Evolutionary conservation across 2,888 invertebrate species (phyloP), one percentile per base, ranked within the genome.

Genomic region (Griposia aprilina): DNA sequence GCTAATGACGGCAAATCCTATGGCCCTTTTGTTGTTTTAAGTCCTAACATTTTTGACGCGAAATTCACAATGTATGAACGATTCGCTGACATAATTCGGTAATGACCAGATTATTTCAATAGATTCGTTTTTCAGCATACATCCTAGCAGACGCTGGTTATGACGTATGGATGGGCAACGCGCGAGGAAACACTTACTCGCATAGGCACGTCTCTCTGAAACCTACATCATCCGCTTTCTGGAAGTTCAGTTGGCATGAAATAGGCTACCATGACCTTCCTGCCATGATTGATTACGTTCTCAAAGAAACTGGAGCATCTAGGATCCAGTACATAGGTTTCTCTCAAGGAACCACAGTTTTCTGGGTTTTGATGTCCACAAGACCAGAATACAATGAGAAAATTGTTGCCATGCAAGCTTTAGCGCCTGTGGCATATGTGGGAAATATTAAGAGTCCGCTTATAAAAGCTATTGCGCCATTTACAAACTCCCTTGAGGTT

Each of bases 141-240:
- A 97, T 97, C 90, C 96, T 98, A 84, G 97, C 98, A 0, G 98
- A 98, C 85, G 94, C 96, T 26, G 98, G 98, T 20, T 98, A 98
- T 90, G 98, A 98, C 88, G 98, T 98, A 0, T 99, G 99, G 99
- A 94, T 99, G 93, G 98, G 98, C 13, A 99, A 99, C 93, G 97
- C 98, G 15, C 96, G 99, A 77, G 99, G 99, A 2, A 99, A 99
- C 93, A 97, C 97, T 0, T 98, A 98, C 93, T 98, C 98, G 11
- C 97, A 97, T 72, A 97, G 95, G 2, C 98, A 98, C 90, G 93
- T 97, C 5, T 89, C 91, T 10, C 67, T 95, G 2, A 94, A 93
- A 66, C 94, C 96, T 0, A 85, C 92, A 59, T 96, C 91, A 0
- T 92, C 94, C 7, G 87, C 93, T 2, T 97, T 95, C 87, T 97